Base-by-base conservation (phyloP, 2,113 vertebrate genomes). In the Corydoras maculifer region DNA sequence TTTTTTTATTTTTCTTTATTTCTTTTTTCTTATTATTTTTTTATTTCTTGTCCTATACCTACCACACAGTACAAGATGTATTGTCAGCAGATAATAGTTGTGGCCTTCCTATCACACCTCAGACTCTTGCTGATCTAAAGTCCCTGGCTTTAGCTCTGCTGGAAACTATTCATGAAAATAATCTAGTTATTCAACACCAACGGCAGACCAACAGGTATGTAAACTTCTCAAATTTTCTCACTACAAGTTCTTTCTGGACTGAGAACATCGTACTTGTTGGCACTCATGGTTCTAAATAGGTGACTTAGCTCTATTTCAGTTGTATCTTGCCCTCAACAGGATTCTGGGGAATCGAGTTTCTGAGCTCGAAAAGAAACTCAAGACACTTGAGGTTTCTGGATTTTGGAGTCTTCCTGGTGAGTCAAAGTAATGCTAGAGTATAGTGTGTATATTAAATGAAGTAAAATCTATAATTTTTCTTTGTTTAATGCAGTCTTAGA, bases 151-250 rank as follows among this genome's bases (percentile, higher is more conserved):
- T 94, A 0, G 96, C 96, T 32, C 87, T 99, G 77, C 82, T 99
- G 82, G 96, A 99, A 86, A 97, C 94, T 0, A 96, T 98, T 85
- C 94, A 98, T 0, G 97, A 99, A 85, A 99, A 98, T 84, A 99
- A 97, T 85, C 95, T 99, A 91, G 90, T 98, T 79, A 89, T 98
- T 83, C 94, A 98, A 82, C 96, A 99, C 86, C 96, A 99, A 78
- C 91, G 95, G 12, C 95, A 98, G 84, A 98, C 95, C 77, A 99
- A 95, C 91, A 98, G 95, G 96, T 94, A 82, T 54, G 71, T 15
- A 6, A 31, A 14, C 6, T 55, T 2, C 7, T 43, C 35, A 43
- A 4, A 1, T 43, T 43, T 43, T 43, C 35, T 43, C 1, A 43
- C 4, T 1, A 5, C 35, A 43, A 43, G 35, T 43, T 43, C 2